A percentile compares a stretch with the other conserved stretches of the same genome.
Conservation (phyloP, 2,113 vertebrate species). For the Zapornia atra region DNA sequence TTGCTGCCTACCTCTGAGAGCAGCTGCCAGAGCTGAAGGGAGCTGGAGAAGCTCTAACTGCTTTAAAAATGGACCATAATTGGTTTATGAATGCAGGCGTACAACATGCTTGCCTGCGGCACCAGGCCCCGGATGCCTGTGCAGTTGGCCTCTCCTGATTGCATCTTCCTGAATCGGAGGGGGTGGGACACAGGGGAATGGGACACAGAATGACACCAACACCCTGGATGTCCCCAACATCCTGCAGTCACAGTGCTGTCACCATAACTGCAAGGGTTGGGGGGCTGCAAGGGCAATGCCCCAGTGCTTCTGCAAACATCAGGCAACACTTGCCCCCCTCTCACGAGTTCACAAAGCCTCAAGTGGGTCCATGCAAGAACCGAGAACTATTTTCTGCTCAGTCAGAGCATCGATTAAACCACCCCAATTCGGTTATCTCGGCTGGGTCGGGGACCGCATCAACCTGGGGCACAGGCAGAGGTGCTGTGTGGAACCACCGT, state of each 20-base stretch:
- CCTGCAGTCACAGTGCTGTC: not conserved
- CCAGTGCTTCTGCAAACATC: not conserved
- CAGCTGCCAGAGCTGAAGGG: not conserved
- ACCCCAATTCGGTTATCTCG: not conserved
- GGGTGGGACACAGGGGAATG: no score
- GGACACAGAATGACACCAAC: no score
- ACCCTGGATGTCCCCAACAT: not conserved
- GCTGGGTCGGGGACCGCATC: not conserved
- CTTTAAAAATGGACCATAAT: not conserved
- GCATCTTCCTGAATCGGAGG: accelerated
- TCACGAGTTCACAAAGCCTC: not conserved
- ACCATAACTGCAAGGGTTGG: not conserved
- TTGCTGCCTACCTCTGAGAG: not conserved
- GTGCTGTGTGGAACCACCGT: accelerated
- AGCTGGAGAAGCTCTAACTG: not conserved
- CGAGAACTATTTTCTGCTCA: accelerated
- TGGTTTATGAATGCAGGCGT: not conserved
- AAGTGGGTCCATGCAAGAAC: accelerated
- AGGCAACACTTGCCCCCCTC: not conserved
- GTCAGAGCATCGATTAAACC: accelerated
- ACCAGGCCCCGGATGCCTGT: not conserved
- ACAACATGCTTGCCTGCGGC: not conserved
- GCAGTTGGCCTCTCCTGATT: not conserved
- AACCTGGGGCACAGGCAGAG: not conserved
- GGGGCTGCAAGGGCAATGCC: not conserved